phyloP scores from a whole-genome alignment of 2,113 vertebrate species.

The Genyomyrus donnyi region DNA sequence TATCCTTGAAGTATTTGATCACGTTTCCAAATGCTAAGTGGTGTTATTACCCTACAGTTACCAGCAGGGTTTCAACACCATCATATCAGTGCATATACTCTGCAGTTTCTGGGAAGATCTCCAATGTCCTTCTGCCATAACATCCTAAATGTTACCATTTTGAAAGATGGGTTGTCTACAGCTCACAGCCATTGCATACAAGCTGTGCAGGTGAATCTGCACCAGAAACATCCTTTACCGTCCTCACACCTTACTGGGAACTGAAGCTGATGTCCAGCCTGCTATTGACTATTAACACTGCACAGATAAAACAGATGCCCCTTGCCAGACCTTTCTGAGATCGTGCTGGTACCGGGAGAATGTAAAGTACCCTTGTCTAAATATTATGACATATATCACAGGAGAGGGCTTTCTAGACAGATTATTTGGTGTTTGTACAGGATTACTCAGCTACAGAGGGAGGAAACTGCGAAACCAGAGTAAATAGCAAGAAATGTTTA shows the following conservation, averaged over 20 bases:
- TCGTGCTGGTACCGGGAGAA: not conserved
- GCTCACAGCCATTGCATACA: not conserved
- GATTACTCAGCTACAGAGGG: constrained; percentile 1
- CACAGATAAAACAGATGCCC: constrained; percentile 10
- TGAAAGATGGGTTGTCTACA: not conserved
- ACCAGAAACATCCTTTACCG: not conserved
- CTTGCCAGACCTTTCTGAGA: not conserved
- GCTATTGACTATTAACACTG: not conserved
- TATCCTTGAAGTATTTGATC: not conserved
- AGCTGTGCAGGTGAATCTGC: not conserved
- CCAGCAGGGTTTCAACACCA: not conserved
- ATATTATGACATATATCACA: constrained; percentile 17
- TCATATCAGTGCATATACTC: not conserved
- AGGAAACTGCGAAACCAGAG: not conserved
- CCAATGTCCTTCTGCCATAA: not conserved
- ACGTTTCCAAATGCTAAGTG: not conserved
- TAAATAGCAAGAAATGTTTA: constrained; percentile 5
- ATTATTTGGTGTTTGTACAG: not conserved
- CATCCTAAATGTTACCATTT: not conserved
- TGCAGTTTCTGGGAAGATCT: not conserved
- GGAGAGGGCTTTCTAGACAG: constrained; percentile 4
- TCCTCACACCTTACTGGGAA: not conserved
- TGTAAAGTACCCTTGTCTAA: constrained; percentile 1
- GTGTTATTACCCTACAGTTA: not conserved
- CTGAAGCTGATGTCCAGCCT: not conserved